Evolutionary conservation across 2,113 vertebrate genomes (phyloP), one percentile per base, ranked within the genome.

Genomic region (Mirounga angustirostris): DNA sequence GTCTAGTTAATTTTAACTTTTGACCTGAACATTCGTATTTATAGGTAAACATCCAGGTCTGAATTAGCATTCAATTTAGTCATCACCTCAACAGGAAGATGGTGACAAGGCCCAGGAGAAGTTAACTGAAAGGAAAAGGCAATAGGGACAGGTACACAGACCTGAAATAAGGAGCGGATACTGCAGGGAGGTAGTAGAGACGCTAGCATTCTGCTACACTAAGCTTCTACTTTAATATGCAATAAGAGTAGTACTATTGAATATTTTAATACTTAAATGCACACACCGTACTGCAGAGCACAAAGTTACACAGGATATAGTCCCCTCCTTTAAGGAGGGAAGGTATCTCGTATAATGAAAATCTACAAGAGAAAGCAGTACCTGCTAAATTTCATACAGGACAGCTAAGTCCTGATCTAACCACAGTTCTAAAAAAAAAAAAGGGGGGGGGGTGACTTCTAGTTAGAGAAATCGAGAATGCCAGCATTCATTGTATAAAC

Each of bases 1-100:
- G 73, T 59, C 73, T 78, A 85, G n/a, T 82, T 78, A 78, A 69
- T 82, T 50, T 93, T 93, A 94, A 92, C 71, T 97, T 94, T 81
- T 79, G 82, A 94, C 54, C 81, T 79, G 52, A 96, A 79, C 15
- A 91, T 69, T 93, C 24, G 40, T 63, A 81, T 85, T 65, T 86
- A 71, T 0, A 92, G 88, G 26, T 80, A 28, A 93, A 87, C 11
- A 96, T 58, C 65, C 69, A 94, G 36, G 59, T 95, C 76, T 91
- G 46, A 95, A 83, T 82, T 91, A 86, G 82, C 30, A 56, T 61
- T 79, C n/a, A 73, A 59, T 73, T 67, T 33, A 85, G 81, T 36
- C 46, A 40, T 95, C 88, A 81, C 71, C n/a, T 85, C 71, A 80
- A 83, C 1, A 63, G 82, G 79, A 87, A 69, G 81, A 79, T 56